Evolutionary conservation across 30 jellyfish, hydroid and myxozoan genomes (phyloP).

Genomic region (Rhopilema esculentum): DNA sequence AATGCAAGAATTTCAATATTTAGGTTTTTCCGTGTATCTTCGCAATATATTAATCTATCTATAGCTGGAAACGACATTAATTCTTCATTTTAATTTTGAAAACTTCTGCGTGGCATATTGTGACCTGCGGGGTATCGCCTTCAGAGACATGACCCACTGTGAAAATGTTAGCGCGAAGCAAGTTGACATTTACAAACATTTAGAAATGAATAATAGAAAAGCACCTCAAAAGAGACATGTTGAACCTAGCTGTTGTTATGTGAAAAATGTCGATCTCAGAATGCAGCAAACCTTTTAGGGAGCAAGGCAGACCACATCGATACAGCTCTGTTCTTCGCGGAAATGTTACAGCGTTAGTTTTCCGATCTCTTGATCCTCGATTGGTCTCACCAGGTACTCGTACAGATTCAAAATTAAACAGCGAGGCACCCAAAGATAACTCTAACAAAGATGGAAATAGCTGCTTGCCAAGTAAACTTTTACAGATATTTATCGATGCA

Average conservation of each 20-base stretch:
- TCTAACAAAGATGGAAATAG: constrained; percentile 2
- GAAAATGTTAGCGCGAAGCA: constrained; percentile 3
- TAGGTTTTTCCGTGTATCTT: background rate
- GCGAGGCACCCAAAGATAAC: background rate
- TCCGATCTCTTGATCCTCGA: constrained; percentile 61
- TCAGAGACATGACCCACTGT: constrained; percentile 4
- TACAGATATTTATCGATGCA: constrained; percentile 57
- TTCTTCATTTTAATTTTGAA: background rate
- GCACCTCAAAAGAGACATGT: background rate
- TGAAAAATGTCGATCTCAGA: constrained; percentile 53
- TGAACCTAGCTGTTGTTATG: background rate
- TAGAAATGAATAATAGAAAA: background rate
- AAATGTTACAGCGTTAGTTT: constrained; percentile 45
- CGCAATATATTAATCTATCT: background rate
- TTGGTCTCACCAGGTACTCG: constrained; percentile 12
- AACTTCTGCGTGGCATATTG: background rate
- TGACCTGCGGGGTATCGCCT: constrained; percentile 15
- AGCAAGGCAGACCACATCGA: constrained; percentile 46
- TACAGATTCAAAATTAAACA: background rate
- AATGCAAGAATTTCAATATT: background rate
- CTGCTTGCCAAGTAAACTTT: constrained; percentile 40
- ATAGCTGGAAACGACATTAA: background rate
- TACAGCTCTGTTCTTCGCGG: constrained; percentile 34
- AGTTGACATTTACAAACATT: constrained; percentile 2
- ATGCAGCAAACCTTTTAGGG: constrained; percentile 38